These are phyloP conservation scores for Dynastes tityus DNA, from an alignment of 2,888 invertebrate genomes.

Conservation along the genomic window DNA sequence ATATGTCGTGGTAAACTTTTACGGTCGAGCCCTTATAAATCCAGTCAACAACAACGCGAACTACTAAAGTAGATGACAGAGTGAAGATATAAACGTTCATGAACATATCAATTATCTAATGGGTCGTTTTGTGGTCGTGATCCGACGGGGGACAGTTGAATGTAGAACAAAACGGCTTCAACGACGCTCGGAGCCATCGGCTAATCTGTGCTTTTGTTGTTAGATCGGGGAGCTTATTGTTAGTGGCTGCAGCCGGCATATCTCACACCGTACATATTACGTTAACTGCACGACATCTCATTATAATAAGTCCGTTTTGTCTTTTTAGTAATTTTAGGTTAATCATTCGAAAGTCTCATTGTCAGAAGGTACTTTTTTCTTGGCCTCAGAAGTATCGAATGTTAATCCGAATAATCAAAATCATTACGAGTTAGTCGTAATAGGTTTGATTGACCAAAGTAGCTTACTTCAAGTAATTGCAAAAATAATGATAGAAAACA, in stretches of 20 bases:
- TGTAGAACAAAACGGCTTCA: constrained; percentile 48
- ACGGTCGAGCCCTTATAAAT: constrained; percentile 7
- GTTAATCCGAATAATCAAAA: no score
- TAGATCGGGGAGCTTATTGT: constrained; percentile 52
- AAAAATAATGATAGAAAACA: no score
- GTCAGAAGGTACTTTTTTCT: no score
- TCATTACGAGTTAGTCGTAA: no score
- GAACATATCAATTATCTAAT: constrained; percentile 62
- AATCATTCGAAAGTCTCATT: not conserved
- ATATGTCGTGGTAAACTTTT: not conserved
- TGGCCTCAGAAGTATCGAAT: no score
- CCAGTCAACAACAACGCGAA: constrained; percentile 14
- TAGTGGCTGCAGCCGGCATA: constrained; percentile 50
- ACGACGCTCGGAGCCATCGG: constrained; percentile 51
- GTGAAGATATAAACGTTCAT: constrained; percentile 55
- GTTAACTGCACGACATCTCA: constrained; percentile 21
- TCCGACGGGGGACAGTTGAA: constrained; percentile 51
- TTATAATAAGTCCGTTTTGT: constrained; percentile 27
- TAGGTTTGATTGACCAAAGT: no score
- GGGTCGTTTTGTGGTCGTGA: constrained; percentile 60
- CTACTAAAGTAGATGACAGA: constrained; percentile 44
- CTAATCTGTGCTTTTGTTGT: constrained; percentile 54
- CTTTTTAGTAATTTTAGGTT: not conserved
- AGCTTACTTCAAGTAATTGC: no score
- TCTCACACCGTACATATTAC: constrained; percentile 27